Evolutionary conservation across 2,113 vertebrate species (phyloP).

Genomic region (Carollia perspicillata): DNA sequence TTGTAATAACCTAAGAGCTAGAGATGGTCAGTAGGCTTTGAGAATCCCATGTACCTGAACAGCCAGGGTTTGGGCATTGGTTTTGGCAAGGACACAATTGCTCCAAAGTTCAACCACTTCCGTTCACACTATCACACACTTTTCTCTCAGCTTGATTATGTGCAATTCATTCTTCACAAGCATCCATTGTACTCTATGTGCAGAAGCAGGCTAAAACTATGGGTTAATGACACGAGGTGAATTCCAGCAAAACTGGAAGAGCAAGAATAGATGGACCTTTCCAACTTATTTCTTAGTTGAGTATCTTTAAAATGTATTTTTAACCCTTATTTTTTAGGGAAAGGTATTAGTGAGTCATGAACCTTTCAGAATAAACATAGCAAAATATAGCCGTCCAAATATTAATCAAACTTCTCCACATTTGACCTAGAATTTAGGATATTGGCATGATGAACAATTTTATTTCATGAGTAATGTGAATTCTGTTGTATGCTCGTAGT

Average conservation of each 20-base stretch:
- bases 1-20: neutral
- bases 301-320: neutral
- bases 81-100: neutral
- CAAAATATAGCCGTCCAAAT: neutral
- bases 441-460: neutral
- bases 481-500: neutral
- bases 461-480: neutral
- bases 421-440: neutral
- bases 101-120: neutral
- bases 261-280: neutral
- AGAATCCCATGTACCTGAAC: neutral
- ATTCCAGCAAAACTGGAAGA: conserved; percentile 52
- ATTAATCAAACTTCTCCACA: neutral
- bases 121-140: neutral
- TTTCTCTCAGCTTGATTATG: neutral
- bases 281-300: neutral
- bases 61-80: neutral
- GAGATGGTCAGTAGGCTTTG: neutral
- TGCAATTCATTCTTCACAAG: conserved; percentile 57
- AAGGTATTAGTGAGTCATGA: neutral
- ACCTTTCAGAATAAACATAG: conserved; percentile 10
- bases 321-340: neutral
- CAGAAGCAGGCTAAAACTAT: conserved; percentile 54
- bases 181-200: conserved; percentile 48
- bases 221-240: conserved; percentile 1